Evolutionary conservation across 2,888 invertebrate genomes (phyloP).

Genomic region (Orthosia incerta): DNA sequence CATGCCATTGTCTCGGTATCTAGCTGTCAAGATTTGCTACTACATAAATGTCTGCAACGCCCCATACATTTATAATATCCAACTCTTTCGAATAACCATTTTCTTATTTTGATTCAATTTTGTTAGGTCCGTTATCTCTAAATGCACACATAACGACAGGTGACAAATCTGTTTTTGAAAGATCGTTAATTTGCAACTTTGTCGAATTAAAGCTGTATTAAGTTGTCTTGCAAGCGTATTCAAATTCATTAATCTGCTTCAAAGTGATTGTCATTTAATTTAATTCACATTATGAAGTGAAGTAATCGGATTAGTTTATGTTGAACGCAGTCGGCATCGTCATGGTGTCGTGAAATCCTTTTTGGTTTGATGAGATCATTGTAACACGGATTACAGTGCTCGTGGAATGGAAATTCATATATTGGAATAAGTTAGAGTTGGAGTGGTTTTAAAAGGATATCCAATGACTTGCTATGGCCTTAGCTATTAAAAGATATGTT

Average conservation of each 20-base stretch:
- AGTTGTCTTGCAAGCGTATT: conserved; percentile 29
- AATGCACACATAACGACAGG: background rate
- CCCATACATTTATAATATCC: conserved; percentile 21
- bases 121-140: background rate
- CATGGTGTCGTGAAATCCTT: conserved; percentile 63
- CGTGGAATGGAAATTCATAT: conserved; percentile 45
- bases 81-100: conserved; percentile 10
- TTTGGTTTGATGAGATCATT: conserved; percentile 63
- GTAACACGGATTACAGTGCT: conserved; percentile 47
- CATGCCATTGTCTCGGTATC: conserved; percentile 36
- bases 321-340: conserved; percentile 44
- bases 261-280: conserved; percentile 62
- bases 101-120: conserved; percentile 9
- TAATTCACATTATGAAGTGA: conserved; percentile 57
- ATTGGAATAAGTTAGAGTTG: background rate
- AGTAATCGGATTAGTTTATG: conserved; percentile 64
- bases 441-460: no score
- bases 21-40: conserved; percentile 38
- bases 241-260: conserved; percentile 50
- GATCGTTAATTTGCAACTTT: conserved; percentile 7
- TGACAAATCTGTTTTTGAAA: conserved; percentile 39
- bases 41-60: conserved; percentile 16
- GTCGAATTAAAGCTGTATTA: conserved; percentile 22
- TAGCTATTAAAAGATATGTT: background rate
- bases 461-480: background rate